These are phyloP conservation scores for Quiscalus mexicanus DNA, from an alignment of 2,113 vertebrate genomes.

Conservation along the genomic window DNA sequence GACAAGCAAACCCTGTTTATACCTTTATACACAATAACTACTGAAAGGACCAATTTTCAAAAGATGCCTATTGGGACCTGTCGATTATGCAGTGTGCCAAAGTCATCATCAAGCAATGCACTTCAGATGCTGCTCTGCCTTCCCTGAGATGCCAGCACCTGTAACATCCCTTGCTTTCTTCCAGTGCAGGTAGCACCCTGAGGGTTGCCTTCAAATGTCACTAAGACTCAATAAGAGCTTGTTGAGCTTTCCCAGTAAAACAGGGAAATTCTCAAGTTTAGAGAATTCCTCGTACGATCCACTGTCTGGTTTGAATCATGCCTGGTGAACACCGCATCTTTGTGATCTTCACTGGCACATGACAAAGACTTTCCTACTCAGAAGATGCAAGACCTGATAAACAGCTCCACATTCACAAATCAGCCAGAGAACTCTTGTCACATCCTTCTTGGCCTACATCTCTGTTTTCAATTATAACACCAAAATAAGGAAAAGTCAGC, in stretches of 20 bases:
- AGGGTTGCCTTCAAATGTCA: not conserved
- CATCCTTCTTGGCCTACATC: not conserved
- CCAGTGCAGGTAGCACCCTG: not conserved
- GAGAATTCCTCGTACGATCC: not conserved
- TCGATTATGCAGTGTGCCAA: not conserved
- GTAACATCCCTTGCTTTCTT: not conserved
- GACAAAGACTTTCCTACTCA: not conserved
- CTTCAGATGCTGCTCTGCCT: not conserved
- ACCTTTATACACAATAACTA: slow-evolving; percentile 51
- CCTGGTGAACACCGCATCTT: not conserved
- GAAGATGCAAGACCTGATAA: not conserved
- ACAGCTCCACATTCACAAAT: not conserved
- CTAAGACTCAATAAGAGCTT: not conserved
- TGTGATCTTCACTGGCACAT: not conserved
- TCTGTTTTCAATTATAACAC: not conserved
- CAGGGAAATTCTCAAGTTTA: not conserved
- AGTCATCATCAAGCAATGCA: not conserved
- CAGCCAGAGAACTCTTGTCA: not conserved
- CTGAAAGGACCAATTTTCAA: slow-evolving; percentile 57
- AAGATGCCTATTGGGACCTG: not conserved
- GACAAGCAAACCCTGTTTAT: slow-evolving; percentile 43
- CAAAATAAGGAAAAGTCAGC: not conserved
- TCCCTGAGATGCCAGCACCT: not conserved
- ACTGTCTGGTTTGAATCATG: not conserved
- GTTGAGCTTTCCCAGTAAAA: not conserved